Conservation (phyloP, 2,113 vertebrate species). For the Leucopternis melanops region DNA sequence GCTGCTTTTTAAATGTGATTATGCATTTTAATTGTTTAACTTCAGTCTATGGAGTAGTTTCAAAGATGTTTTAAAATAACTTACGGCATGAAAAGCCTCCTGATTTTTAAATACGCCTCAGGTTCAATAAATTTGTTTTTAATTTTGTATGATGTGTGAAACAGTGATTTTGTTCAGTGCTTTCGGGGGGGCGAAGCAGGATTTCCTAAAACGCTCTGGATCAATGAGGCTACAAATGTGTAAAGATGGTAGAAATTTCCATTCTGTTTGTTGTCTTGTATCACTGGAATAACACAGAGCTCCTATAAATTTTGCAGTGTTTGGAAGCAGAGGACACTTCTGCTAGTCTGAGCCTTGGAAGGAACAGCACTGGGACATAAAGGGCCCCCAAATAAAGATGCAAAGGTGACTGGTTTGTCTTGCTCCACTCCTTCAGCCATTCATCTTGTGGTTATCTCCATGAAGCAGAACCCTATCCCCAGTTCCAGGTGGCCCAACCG, state of each 20-base stretch:
- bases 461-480: background rate
- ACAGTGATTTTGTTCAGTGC: background rate
- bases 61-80: slow-evolving; percentile 35
- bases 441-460: accelerated
- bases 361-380: background rate
- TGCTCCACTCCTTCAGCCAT: background rate
- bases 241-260: background rate
- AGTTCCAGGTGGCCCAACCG: background rate
- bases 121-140: background rate
- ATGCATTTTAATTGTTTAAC: slow-evolving; percentile 52
- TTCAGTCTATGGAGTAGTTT: background rate
- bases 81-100: background rate
- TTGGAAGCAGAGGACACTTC: background rate
- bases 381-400: background rate
- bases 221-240: background rate
- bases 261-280: background rate
- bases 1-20: slow-evolving; percentile 47
- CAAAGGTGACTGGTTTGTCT: background rate
- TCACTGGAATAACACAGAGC: background rate
- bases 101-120: background rate
- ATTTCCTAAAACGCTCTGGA: background rate
- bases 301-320: background rate
- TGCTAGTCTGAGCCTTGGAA: background rate
- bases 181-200: background rate
- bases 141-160: background rate